Percentiles rank a stretch among this genome's conserved stretches.
phyloP scores from a whole-genome alignment of 2,888 invertebrate species.

The Azorinus chamasolen region DNA sequence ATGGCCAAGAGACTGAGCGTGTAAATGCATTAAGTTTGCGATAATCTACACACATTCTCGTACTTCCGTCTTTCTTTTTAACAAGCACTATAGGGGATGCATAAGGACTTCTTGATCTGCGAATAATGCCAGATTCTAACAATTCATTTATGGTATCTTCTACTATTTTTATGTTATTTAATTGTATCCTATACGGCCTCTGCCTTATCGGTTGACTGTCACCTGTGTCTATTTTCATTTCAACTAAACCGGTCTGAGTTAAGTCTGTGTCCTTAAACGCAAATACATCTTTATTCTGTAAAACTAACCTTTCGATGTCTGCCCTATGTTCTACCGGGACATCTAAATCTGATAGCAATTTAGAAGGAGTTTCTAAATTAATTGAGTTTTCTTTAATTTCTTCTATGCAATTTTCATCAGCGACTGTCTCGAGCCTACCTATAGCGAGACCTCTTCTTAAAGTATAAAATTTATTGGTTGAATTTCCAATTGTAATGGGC shows the following conservation, averaged over 20 bases:
- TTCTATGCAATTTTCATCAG: background rate
- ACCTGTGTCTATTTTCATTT: slow-evolving; percentile 9
- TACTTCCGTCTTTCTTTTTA: slow-evolving; percentile 38
- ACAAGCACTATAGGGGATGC: slow-evolving; percentile 46
- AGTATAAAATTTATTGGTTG: slow-evolving; percentile 8
- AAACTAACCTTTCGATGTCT: background rate
- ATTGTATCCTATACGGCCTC: background rate
- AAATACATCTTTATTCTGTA: slow-evolving; percentile 18
- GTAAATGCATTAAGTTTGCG: slow-evolving; percentile 38
- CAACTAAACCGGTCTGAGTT: background rate
- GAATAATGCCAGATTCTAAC: slow-evolving; percentile 5
- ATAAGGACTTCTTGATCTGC: slow-evolving; percentile 38
- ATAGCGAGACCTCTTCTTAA: slow-evolving; percentile 10
- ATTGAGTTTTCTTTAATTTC: background rate
- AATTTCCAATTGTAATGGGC: slow-evolving; percentile 10
- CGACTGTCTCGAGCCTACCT: background rate
- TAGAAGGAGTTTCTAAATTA: slow-evolving; percentile 1
- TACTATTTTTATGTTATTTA: slow-evolving; percentile 1
- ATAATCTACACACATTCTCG: slow-evolving; percentile 42
- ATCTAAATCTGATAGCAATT: slow-evolving; percentile 13
- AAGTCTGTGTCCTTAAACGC: slow-evolving; percentile 17
- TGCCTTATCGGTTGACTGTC: background rate
- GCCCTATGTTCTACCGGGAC: slow-evolving; percentile 8
- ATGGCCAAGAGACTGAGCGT: slow-evolving; percentile 34
- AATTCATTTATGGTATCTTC: slow-evolving; percentile 4